Conservation (phyloP, 2,888 invertebrate genomes). For the Chaetogeoica ovagalla region DNA sequence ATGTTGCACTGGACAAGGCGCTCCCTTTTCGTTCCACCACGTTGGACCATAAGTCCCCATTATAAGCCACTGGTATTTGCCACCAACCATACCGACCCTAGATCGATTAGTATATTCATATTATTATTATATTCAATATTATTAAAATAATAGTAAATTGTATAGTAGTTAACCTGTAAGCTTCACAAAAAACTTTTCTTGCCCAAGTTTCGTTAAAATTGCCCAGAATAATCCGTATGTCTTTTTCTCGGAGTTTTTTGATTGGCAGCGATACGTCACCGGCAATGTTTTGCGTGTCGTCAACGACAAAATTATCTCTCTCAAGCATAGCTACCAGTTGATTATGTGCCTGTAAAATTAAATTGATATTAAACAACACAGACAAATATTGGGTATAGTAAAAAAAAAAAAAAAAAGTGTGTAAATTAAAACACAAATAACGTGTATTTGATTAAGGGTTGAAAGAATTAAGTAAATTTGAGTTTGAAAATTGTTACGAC, state of each 20-base stretch:
- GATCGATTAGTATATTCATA: slow-evolving; percentile 17
- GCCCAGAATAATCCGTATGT: slow-evolving; percentile 91
- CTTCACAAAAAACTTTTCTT: slow-evolving; percentile 83
- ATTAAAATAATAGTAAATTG: too few species aligned
- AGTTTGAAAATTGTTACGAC: too few species aligned
- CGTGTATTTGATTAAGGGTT: too few species aligned
- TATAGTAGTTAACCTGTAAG: slow-evolving; percentile 66
- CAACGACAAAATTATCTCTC: slow-evolving; percentile 76
- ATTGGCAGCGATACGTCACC: slow-evolving; percentile 81
- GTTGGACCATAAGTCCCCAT: slow-evolving; percentile 81
- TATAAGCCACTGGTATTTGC: slow-evolving; percentile 93
- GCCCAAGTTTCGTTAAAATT: slow-evolving; percentile 97
- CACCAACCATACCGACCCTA: slow-evolving; percentile 83
- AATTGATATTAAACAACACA: too few species aligned
- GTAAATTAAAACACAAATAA: too few species aligned
- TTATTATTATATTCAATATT: neutral
- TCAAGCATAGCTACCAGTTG: slow-evolving; percentile 86
- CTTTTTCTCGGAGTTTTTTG: slow-evolving; percentile 82
- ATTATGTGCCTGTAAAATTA: slow-evolving; percentile 75
- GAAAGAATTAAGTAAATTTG: too few species aligned
- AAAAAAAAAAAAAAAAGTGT: too few species aligned
- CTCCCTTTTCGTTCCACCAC: slow-evolving; percentile 71
- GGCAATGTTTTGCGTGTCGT: slow-evolving; percentile 88
- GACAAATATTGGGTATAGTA: too few species aligned
- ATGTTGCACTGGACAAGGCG: slow-evolving; percentile 73